Conservation (phyloP, 23 tunicate genomes). For the Styela clava region DNA sequence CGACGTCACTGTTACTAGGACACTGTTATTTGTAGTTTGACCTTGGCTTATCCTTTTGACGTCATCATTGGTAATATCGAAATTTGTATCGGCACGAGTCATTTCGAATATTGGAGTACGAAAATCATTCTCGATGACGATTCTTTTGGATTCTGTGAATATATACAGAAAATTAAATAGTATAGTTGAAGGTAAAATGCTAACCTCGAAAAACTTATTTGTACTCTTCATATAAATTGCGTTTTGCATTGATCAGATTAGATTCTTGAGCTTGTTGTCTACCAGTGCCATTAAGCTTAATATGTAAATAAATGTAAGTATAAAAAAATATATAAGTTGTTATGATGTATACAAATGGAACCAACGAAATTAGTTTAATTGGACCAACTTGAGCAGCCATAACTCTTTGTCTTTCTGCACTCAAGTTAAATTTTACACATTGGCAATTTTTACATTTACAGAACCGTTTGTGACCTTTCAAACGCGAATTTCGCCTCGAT, state of each 20-base stretch:
- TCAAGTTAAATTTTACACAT: not conserved
- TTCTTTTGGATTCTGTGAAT: not conserved
- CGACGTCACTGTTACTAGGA: not conserved
- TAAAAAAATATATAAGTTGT: not conserved
- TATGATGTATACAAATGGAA: not conserved
- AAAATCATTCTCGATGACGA: not conserved
- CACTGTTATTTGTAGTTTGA: not conserved
- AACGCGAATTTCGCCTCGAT: not conserved
- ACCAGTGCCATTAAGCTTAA: slow-evolving; percentile 85
- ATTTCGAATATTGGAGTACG: not conserved
- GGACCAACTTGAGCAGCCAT: slow-evolving; percentile 4
- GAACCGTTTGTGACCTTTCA: slow-evolving; percentile 13
- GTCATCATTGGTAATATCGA: not conserved
- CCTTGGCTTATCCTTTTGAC: not conserved
- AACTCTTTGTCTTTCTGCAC: not conserved
- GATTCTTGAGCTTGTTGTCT: slow-evolving; percentile 92
- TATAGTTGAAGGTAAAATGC: not conserved
- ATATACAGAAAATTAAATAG: no score
- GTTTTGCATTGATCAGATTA: not conserved
- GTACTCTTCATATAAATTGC: not conserved
- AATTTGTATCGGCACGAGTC: not conserved
- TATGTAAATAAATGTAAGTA: no score
- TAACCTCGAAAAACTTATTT: not conserved
- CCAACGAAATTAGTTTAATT: not conserved
- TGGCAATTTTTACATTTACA: slow-evolving; percentile 3